Evolutionary conservation across 2,888 invertebrate genomes (phyloP).

Genomic region (Torymus auratus): DNA sequence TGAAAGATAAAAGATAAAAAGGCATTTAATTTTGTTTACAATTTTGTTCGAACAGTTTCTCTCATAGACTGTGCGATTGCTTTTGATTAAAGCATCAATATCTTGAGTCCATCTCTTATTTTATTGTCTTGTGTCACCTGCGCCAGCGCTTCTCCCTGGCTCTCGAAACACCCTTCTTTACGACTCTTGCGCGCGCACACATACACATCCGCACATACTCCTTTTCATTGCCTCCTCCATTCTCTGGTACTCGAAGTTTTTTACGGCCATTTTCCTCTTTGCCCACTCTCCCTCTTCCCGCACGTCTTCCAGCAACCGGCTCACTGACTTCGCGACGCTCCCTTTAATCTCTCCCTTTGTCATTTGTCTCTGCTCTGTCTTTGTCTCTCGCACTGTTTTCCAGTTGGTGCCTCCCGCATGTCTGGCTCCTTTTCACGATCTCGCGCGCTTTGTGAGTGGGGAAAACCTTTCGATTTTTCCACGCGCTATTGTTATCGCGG

Average conservation of each 20-base stretch:
- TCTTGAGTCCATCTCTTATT: too few relatives aligned
- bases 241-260: conserved; percentile 2
- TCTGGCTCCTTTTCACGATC: neutral
- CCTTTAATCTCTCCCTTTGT: conserved; percentile 13
- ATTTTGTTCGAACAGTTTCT: too few relatives aligned
- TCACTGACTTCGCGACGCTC: neutral
- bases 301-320: too few relatives aligned
- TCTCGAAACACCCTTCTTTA: neutral
- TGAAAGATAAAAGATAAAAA: too few relatives aligned
- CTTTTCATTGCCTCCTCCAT: too few relatives aligned
- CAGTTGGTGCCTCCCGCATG: neutral
- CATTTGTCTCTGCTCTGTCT: neutral
- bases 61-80: too few relatives aligned
- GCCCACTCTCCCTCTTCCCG: neutral
- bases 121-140: too few relatives aligned
- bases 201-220: too few relatives aligned
- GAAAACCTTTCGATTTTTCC: conserved; percentile 20
- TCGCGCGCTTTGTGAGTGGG: neutral
- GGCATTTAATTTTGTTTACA: too few relatives aligned
- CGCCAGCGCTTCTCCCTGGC: too few relatives aligned
- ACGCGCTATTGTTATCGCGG: too few relatives aligned
- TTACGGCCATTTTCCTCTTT: neutral
- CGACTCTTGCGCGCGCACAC: neutral
- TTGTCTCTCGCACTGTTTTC: conserved; percentile 3
- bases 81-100: too few relatives aligned